phyloP scores from a whole-genome alignment of 2,888 invertebrate genomes.

The Philopedon plagiatum region DNA sequence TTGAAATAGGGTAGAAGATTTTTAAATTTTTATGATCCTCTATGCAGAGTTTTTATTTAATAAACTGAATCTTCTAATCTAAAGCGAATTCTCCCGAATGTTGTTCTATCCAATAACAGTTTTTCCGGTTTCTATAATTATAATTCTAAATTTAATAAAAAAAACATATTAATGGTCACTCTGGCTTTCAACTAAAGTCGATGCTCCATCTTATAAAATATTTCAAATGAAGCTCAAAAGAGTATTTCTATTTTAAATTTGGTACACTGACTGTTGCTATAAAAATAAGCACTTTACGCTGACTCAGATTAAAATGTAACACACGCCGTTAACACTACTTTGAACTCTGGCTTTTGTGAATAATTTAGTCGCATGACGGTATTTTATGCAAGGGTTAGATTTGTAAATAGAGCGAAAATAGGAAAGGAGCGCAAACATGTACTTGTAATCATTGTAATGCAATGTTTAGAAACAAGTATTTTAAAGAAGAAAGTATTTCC shows the following conservation, averaged over 20 bases:
- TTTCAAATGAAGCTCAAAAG: not conserved
- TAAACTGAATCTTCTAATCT: too few relatives aligned
- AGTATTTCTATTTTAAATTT: not conserved
- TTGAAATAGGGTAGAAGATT: too few relatives aligned
- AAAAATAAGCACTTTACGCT: constrained; percentile 5
- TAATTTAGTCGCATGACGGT: not conserved
- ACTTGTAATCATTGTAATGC: too few relatives aligned
- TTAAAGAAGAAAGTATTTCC: too few relatives aligned
- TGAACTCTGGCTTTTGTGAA: not conserved
- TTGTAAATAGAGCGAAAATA: too few relatives aligned
- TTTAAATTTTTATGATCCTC: too few relatives aligned
- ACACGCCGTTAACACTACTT: not conserved
- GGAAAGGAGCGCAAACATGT: too few relatives aligned
- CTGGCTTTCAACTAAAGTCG: not conserved
- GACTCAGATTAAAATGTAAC: not conserved
- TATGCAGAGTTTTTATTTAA: too few relatives aligned
- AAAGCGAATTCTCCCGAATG: too few relatives aligned
- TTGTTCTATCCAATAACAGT: too few relatives aligned
- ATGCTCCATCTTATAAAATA: not conserved
- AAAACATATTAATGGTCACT: not conserved
- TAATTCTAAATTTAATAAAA: not conserved
- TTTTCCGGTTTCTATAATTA: too few relatives aligned
- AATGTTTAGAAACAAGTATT: too few relatives aligned
- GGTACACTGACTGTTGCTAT: not conserved
- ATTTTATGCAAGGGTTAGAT: not conserved